Base-by-base conservation (phyloP, 2,888 invertebrate genomes). In the Cephus runcator region DNA sequence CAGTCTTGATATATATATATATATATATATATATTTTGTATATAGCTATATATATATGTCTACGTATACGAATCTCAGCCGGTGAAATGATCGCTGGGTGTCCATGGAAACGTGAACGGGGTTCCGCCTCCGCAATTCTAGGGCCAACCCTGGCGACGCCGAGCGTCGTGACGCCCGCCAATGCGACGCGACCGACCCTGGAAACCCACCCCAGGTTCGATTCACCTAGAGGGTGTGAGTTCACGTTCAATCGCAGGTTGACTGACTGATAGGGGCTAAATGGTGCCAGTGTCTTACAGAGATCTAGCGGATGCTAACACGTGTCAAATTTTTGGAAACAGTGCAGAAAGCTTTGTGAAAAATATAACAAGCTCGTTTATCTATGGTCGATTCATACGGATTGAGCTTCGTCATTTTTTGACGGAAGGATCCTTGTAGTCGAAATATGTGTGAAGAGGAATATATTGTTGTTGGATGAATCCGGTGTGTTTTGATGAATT, bases 101-200 rank as follows among this genome's bases (percentile, higher is more conserved):
- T 78, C 87, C 89, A 88, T 87, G 87, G 87, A 79, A 87, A 90
- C 89, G 85, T 34, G 75, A 78, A 76, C 12, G 75, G 75, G 77
- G 85, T 85, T 81, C 85, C 90, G 90, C 90, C 90, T 87, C 83
- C 82, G 23, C 75, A 35, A 35, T 68, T 76, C 35, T 78, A 76
- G 81, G 83, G 77, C 89, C 90, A 89, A 90, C 88, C 88, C 86
- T 79, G 79, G 79, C 82, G 83, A 81, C 84, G 85, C 73, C 69
- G 78, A 83, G 84, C 85, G 87, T 85, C 84, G 82, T 85, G 84
- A 83, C 83, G 83, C 84, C 86, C 81, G 84, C 90, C 89, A 90
- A 90, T 90, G 78, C 84, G 85, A 80, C 80, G 81, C 74, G 69
- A 73, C 74, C 79, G 77, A 80, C 79, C 83, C 82, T 81, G 83